phyloP scores from a whole-genome alignment of 2,113 vertebrate species.

The Nerophis lumbriciformis region DNA sequence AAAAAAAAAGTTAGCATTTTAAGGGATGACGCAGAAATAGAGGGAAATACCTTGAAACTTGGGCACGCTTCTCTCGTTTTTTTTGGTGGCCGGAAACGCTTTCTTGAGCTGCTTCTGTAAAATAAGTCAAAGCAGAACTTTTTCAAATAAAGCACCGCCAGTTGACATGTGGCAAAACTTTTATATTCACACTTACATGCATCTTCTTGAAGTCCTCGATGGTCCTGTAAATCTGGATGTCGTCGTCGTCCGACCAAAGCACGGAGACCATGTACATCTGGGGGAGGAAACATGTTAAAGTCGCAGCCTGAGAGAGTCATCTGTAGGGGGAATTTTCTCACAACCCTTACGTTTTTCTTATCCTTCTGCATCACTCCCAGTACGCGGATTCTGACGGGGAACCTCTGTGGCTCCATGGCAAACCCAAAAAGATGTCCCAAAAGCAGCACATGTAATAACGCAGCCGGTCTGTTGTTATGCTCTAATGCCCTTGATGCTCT shows the following conservation, averaged over 20 bases:
- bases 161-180: neutral
- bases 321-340: neutral
- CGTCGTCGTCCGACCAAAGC: conserved; percentile 82
- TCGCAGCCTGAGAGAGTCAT: neutral
- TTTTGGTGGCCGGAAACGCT: conserved; percentile 69
- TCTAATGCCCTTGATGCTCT: neutral
- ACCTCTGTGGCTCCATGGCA: conserved; percentile 56
- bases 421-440: neutral
- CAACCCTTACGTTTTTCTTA: conserved; percentile 53
- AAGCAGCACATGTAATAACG: neutral
- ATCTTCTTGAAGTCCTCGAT: conserved; percentile 79
- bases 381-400: conserved; percentile 52
- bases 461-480: rapidly evolving
- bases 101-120: conserved; percentile 81
- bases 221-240: conserved; percentile 77
- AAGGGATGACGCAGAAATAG: no score
- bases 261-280: conserved; percentile 82
- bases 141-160: no score
- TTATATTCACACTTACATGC: conserved; percentile 73
- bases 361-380: conserved; percentile 68
- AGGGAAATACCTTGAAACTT: conserved; percentile 56
- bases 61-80: conserved; percentile 63
- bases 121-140: neutral
- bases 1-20: neutral
- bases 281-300: conserved; percentile 1